Evolutionary conservation across 1,140 invertebrate species (phyloP), one percentile per base, ranked within the genome.

Genomic region (Zaprionus ghesquierei): DNA sequence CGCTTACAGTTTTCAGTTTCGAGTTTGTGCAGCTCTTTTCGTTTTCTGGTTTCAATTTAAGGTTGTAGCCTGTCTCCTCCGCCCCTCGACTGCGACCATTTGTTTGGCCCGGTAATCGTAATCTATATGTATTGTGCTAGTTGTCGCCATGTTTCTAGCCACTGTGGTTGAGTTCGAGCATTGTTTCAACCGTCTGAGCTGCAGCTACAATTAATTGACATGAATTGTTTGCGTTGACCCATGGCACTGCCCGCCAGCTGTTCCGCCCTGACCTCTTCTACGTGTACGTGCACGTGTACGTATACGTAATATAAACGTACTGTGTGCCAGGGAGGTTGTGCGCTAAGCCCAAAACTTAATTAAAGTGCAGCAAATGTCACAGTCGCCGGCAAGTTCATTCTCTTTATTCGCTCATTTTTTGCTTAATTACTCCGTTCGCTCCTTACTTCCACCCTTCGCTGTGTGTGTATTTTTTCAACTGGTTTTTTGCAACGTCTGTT

Each of bases 191-290:
- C 33, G 41, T 51, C 55, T 27, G 44, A 58, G 51, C 35, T 46
- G 41, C 25, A 59, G 66, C 60, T 63, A 63, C 66, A 75, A 64
- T 70, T 75, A 75, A 70, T 75, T 70, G 72, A 64, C 66, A 60
- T 70, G 53, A 75, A 69, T 63, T 63, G 71, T 69, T 69, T 74
- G 65, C 58, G 8, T 50, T 73, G 50, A 12, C 27, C 31, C 41
- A 4, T n/a, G 15, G 15, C 38, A 35, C n/a, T 27, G 4, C 33
- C 27, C 27, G 6, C 25, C 13, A 23, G 20, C 23, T 51, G 23
- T 29, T 54, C 13, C 25, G 25, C 23, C 51, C 6, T 18, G 18
- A 58, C 18, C 13, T 41, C 18, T 33, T 20, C 20, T 25, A 20
- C 29, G 49, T 23, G 8, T 20, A 6, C 3, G 15, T 10, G 12